These are phyloP conservation scores for Sylvietta virens DNA, from an alignment of 2,113 vertebrate species.

Conservation along the genomic window DNA sequence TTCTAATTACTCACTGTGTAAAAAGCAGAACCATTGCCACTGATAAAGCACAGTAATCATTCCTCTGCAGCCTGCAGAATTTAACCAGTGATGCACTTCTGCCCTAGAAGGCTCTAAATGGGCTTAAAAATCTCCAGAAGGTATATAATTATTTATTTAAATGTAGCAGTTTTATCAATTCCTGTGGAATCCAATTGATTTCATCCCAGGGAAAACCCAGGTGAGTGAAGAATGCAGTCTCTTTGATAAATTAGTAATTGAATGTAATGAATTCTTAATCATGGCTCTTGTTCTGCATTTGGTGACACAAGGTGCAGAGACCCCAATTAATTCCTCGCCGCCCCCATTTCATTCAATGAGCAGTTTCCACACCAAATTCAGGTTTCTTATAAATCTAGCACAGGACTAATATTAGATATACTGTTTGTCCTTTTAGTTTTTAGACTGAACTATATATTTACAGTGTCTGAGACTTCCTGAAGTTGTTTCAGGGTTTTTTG, in stretches of 20 bases:
- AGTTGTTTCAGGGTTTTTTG: background rate
- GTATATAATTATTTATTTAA: constrained; percentile 30
- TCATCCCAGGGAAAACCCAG: background rate
- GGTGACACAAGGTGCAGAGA: background rate
- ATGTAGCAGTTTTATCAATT: background rate
- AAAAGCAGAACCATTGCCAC: background rate
- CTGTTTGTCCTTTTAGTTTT: background rate
- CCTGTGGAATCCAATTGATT: background rate
- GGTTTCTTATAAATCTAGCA: background rate
- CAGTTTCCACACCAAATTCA: background rate
- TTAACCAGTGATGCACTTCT: background rate
- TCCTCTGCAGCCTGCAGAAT: background rate
- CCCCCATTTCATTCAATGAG: background rate
- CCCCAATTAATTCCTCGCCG: background rate
- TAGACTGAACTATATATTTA: background rate
- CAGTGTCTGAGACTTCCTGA: background rate
- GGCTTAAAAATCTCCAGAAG: background rate
- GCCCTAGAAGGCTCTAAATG: background rate
- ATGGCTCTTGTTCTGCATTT: background rate
- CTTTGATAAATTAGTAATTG: constrained; percentile 53
- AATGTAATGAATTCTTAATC: constrained; percentile 16
- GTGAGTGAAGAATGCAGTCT: constrained; percentile 2
- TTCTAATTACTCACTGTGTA: background rate
- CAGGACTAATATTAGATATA: background rate
- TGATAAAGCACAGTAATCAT: background rate